These are phyloP conservation scores for Sebastes nivosus DNA, from an alignment of 2,797 vertebrate genomes.

Conservation along the genomic window DNA sequence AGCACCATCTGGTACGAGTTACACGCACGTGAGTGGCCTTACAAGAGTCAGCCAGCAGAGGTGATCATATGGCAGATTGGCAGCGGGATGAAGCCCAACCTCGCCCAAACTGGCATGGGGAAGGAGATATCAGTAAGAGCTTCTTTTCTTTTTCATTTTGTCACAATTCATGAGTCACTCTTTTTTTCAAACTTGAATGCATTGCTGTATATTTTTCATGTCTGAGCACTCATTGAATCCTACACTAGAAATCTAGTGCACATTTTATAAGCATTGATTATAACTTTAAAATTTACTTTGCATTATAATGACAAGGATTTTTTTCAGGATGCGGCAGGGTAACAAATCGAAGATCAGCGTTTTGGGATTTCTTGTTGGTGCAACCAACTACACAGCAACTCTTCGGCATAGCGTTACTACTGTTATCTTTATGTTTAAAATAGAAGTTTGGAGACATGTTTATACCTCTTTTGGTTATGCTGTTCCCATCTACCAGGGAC, in stretches of 20 bases:
- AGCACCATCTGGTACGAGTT: slow-evolving; percentile 99
- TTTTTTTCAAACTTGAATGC: not conserved
- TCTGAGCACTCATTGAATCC: not conserved
- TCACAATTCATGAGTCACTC: not conserved
- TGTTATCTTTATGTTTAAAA: too few relatives aligned
- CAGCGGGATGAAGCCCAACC: slow-evolving; percentile 96
- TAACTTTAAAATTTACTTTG: not conserved
- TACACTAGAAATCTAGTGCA: not conserved
- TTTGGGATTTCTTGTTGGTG: too few relatives aligned
- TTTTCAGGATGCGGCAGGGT: too few relatives aligned
- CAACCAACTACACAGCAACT: too few relatives aligned
- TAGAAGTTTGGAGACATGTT: not conserved
- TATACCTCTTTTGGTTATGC: too few relatives aligned
- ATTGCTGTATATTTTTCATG: not conserved
- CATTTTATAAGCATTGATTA: not conserved
- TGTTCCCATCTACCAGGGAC: too few relatives aligned
- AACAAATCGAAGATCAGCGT: too few relatives aligned
- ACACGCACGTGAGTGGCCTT: slow-evolving; percentile 98
- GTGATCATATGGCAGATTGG: slow-evolving; percentile 99
- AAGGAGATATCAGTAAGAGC: slow-evolving; percentile 96
- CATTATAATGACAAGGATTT: not conserved
- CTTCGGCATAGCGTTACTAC: too few relatives aligned
- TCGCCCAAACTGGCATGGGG: slow-evolving; percentile 96
- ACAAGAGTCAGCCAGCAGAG: slow-evolving; percentile 97
- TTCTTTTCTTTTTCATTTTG: not conserved